Percentiles rank a stretch among this genome's conserved stretches.
phyloP scores from a whole-genome alignment of 2,797 vertebrate genomes.

The Heteromormyrus szaboi region DNA sequence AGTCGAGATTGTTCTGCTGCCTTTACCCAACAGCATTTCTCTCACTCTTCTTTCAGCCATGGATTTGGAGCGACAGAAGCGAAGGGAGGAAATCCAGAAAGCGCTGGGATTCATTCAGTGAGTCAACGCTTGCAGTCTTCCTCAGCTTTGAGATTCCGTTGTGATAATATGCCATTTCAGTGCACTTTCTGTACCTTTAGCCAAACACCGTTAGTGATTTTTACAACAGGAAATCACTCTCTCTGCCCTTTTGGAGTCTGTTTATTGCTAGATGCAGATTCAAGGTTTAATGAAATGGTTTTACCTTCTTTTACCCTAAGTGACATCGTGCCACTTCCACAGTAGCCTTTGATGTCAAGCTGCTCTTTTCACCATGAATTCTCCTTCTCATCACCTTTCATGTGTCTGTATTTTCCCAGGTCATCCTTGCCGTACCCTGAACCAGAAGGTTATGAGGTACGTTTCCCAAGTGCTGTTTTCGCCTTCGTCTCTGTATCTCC shows the following conservation, averaged over 20 bases:
- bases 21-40: not conserved
- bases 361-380: not conserved
- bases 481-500: not conserved
- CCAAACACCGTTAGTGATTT: not conserved
- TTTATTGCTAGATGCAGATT: not conserved
- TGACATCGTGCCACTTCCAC: not conserved
- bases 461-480: not conserved
- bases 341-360: not conserved
- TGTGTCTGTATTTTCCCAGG: slow-evolving; percentile 53
- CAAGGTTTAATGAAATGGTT: not conserved
- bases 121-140: slow-evolving; percentile 41
- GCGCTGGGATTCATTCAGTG: slow-evolving; percentile 97
- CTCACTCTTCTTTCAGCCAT: slow-evolving; percentile 39
- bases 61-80: slow-evolving; percentile 83
- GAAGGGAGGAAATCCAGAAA: slow-evolving; percentile 94
- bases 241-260: not conserved
- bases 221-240: not conserved
- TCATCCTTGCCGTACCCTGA: slow-evolving; percentile 87
- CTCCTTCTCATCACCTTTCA: not conserved
- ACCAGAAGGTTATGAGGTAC: slow-evolving; percentile 93
- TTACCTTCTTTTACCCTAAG: not conserved
- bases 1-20: not conserved
- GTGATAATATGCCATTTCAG: not conserved
- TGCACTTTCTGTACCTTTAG: not conserved
- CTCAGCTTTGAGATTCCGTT: not conserved